Percentiles rank a stretch among this genome's conserved stretches.
Conservation (phyloP, 1,140 invertebrate species). For the Drosophila repleta region DNA sequence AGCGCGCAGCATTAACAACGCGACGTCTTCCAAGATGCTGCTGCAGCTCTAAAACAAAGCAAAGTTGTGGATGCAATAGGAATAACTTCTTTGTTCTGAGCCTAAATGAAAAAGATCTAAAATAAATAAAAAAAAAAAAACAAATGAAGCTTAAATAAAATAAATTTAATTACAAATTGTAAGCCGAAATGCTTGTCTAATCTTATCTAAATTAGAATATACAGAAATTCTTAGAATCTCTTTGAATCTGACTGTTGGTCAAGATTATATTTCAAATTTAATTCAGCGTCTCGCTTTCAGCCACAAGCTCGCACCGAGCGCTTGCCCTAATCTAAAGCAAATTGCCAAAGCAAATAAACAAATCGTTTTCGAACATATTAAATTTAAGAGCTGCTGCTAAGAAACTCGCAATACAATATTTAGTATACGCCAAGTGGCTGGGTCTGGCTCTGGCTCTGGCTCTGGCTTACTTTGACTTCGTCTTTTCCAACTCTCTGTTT, state of each 20-base stretch:
- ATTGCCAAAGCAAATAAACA: constrained; percentile 20
- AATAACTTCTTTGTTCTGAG: too few species aligned
- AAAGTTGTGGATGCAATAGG: too few species aligned
- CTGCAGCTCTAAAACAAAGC: too few species aligned
- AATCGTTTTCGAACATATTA: constrained; percentile 41
- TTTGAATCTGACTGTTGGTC: too few species aligned
- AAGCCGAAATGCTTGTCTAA: too few species aligned
- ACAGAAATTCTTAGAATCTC: too few species aligned
- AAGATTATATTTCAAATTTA: background rate
- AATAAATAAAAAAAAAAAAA: too few species aligned
- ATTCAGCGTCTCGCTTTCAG: background rate
- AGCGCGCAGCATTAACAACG: background rate
- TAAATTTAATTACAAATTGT: too few species aligned
- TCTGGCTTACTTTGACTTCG: constrained; percentile 4
- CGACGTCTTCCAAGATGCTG: background rate
- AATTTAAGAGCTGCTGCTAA: constrained; percentile 11
- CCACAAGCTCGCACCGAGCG: background rate
- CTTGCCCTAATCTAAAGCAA: background rate
- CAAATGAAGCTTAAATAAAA: too few species aligned
- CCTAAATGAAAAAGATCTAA: too few species aligned
- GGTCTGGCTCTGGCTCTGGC: background rate
- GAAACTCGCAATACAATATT: constrained; percentile 21
- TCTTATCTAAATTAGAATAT: too few species aligned
- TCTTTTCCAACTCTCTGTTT: constrained; percentile 18
- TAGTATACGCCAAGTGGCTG: constrained; percentile 29